Conservation (phyloP, 2,888 invertebrate genomes). For the Agrochola lychnidis region DNA sequence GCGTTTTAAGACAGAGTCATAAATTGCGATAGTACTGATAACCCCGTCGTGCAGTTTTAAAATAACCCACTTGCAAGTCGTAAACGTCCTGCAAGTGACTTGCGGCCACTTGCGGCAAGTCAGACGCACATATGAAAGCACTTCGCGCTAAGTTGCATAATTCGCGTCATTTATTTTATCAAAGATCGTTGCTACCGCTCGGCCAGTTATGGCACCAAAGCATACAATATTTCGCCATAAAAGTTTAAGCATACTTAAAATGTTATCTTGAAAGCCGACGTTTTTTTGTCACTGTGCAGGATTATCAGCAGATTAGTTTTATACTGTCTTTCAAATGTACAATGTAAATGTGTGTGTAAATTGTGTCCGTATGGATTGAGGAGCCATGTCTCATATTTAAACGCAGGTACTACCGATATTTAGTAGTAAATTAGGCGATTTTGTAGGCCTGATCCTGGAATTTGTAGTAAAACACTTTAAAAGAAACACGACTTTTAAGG, state of each 20-base stretch:
- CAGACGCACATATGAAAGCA: slow-evolving; percentile 53
- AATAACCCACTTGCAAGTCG: slow-evolving; percentile 57
- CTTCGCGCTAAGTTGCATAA: slow-evolving; percentile 63
- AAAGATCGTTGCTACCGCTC: slow-evolving; percentile 59
- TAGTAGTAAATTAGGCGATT: too few relatives aligned
- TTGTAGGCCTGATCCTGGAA: too few relatives aligned
- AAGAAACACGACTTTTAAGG: too few relatives aligned
- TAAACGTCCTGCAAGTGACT: slow-evolving; percentile 53
- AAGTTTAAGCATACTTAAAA: slow-evolving; percentile 66
- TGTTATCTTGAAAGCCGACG: slow-evolving; percentile 58
- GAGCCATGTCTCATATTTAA: too few relatives aligned
- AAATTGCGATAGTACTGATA: slow-evolving; percentile 65
- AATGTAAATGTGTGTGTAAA: too few relatives aligned
- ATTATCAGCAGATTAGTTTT: slow-evolving; percentile 17
- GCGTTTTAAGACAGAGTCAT: slow-evolving; percentile 58
- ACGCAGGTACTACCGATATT: too few relatives aligned
- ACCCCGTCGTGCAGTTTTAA: slow-evolving; percentile 64
- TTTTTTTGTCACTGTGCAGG: slow-evolving; percentile 31
- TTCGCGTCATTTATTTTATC: slow-evolving; percentile 67
- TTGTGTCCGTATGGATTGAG: too few relatives aligned
- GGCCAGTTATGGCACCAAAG: slow-evolving; percentile 66
- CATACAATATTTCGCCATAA: slow-evolving; percentile 64
- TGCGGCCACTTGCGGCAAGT: slow-evolving; percentile 40
- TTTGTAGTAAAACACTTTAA: too few relatives aligned
- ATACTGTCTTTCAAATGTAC: not conserved